phyloP scores from a whole-genome alignment of 2,113 vertebrate genomes.

The Sorex fumeus region DNA sequence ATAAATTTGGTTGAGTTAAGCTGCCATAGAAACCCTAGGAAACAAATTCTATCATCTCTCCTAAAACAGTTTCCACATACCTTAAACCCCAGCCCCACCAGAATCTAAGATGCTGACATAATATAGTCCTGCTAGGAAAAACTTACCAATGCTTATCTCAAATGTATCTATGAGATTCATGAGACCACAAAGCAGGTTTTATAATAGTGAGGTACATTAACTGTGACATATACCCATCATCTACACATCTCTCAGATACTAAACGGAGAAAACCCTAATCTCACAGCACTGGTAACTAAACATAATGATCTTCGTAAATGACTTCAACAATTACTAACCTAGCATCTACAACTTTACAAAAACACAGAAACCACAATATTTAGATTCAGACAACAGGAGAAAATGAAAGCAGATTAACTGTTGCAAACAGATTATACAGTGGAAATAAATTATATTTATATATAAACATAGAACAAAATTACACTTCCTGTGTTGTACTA shows the following conservation, averaged over 20 bases:
- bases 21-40: background rate
- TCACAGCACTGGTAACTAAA: background rate
- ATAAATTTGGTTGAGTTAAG: background rate
- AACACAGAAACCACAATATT: background rate
- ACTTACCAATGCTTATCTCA: background rate
- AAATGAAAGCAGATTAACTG: background rate
- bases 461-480: background rate
- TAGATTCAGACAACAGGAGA: background rate
- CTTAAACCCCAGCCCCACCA: background rate
- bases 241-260: background rate
- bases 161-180: background rate
- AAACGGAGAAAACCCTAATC: background rate
- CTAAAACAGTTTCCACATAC: background rate
- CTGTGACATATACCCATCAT: background rate
- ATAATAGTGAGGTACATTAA: background rate
- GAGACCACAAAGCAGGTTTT: background rate
- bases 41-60: background rate
- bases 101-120: conserved; percentile 28
- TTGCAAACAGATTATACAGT: background rate
- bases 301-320: background rate
- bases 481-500: background rate
- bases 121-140: conserved; percentile 11
- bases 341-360: conserved; percentile 14
- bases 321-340: background rate
- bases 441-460: background rate